phyloP scores from a whole-genome alignment of 2,888 invertebrate genomes.

The Electrophaes corylata region DNA sequence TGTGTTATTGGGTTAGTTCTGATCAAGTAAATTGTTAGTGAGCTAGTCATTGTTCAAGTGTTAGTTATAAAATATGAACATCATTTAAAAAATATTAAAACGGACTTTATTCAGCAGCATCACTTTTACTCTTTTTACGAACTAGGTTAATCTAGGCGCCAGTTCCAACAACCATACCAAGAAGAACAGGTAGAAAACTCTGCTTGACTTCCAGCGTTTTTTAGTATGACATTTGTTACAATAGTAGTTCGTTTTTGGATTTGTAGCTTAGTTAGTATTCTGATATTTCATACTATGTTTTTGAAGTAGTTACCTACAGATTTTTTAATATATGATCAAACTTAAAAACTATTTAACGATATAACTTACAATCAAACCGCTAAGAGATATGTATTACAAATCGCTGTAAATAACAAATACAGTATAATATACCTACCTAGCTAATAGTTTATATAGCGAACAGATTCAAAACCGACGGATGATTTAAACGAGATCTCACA shows the following conservation, averaged over 20 bases:
- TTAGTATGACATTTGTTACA: too few relatives aligned
- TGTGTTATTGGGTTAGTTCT: background rate
- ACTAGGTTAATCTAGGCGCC: too few relatives aligned
- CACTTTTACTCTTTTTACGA: too few relatives aligned
- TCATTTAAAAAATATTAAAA: too few relatives aligned
- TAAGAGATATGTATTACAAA: background rate
- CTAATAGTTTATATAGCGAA: constrained; percentile 28
- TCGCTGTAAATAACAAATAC: constrained; percentile 13
- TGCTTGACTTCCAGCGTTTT: too few relatives aligned
- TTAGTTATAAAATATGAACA: background rate
- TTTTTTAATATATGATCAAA: background rate
- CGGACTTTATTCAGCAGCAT: too few relatives aligned
- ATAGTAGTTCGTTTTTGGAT: too few relatives aligned
- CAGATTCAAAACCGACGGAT: constrained; percentile 42
- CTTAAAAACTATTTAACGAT: background rate
- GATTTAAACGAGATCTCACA: constrained; percentile 49
- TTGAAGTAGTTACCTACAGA: background rate
- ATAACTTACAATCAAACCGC: constrained; percentile 7
- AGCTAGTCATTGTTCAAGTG: background rate
- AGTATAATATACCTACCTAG: constrained; percentile 13
- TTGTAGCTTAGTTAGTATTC: too few relatives aligned
- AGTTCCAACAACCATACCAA: background rate
- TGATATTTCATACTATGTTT: too few relatives aligned
- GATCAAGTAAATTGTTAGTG: background rate
- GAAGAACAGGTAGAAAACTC: too few relatives aligned